Evolutionary conservation across 2,113 vertebrate genomes (phyloP).

Genomic region (Coturnix japonica): DNA sequence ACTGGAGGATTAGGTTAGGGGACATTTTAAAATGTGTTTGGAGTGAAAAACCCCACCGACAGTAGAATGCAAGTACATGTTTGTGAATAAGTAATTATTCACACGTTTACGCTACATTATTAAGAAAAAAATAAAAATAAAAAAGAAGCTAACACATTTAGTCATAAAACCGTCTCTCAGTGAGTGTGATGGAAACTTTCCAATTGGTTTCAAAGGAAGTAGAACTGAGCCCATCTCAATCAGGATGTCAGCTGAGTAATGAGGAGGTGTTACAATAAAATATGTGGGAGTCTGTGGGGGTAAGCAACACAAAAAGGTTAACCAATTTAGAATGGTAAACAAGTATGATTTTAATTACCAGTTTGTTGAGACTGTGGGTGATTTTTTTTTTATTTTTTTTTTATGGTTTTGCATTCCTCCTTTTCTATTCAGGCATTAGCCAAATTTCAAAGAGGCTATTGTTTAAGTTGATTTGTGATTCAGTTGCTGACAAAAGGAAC

Average conservation of each 20-base stretch:
- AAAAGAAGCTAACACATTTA: neutral
- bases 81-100: neutral
- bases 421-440: conserved; percentile 23
- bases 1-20: neutral
- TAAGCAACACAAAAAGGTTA: conserved; percentile 14
- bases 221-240: neutral
- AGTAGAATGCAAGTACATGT: neutral
- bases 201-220: neutral
- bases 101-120: neutral
- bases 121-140: neutral
- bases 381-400: neutral
- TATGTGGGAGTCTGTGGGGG: neutral
- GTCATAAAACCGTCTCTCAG: neutral
- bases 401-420: conserved; percentile 14
- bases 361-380: conserved; percentile 35
- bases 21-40: neutral
- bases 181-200: neutral
- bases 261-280: neutral
- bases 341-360: conserved; percentile 57
- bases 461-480: conserved; percentile 45
- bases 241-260: neutral
- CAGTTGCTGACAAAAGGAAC: conserved; percentile 1
- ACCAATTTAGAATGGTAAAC: conserved; percentile 26
- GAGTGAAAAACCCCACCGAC: neutral
- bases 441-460: conserved; percentile 51